These are phyloP conservation scores for Hydropotes inermis DNA, from an alignment of 2,113 vertebrate genomes.

Conservation along the genomic window DNA sequence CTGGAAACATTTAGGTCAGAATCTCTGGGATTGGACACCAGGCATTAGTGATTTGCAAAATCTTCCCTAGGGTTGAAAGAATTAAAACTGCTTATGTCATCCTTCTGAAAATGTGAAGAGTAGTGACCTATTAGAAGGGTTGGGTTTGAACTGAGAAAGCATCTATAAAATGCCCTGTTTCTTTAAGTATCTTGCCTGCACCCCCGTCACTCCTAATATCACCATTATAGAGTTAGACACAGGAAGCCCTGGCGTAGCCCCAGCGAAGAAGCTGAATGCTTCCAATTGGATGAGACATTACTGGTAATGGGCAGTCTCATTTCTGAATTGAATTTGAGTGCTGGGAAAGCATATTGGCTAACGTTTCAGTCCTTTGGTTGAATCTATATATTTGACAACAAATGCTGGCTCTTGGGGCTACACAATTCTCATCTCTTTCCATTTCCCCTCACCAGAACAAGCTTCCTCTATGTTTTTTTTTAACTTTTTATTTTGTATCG, in stretches of 20 bases:
- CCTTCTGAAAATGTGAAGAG: not conserved
- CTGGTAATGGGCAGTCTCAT: conserved; percentile 49
- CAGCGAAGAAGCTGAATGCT: not conserved
- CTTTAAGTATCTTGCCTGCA: not conserved
- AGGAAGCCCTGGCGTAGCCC: conserved; percentile 3
- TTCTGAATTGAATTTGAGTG: conserved; percentile 61
- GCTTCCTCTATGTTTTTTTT: not conserved
- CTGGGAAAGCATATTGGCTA: conserved; percentile 51
- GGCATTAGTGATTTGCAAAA: not conserved
- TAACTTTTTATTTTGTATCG: not conserved
- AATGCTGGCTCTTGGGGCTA: conserved; percentile 4
- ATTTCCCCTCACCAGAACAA: conserved; percentile 21
- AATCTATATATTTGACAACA: conserved; percentile 50
- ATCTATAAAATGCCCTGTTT: not conserved
- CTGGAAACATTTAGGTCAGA: not conserved
- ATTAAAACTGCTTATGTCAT: not conserved
- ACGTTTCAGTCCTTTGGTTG: conserved; percentile 43
- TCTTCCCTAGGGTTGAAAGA: not conserved
- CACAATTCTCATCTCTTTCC: conserved; percentile 21
- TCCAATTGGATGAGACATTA: not conserved
- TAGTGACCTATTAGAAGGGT: not conserved
- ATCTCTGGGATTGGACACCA: not conserved
- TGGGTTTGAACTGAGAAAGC: not conserved
- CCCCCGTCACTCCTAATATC: not conserved
- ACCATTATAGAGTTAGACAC: conserved; percentile 11